phyloP scores from a whole-genome alignment of 2,797 vertebrate species.

The Podarcis lilfordi region DNA sequence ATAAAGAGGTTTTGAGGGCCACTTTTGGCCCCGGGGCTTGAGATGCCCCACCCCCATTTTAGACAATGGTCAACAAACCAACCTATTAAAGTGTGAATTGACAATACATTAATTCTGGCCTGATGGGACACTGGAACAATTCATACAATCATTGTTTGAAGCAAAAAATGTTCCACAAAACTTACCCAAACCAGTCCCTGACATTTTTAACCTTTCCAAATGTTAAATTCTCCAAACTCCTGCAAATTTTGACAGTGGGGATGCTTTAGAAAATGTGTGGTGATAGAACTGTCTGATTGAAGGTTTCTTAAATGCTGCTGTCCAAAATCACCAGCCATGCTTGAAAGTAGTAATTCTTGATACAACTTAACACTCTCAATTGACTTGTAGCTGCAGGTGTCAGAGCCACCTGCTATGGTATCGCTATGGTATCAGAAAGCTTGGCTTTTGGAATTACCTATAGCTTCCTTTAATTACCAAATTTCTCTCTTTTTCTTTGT shows the following conservation, averaged over 20 bases:
- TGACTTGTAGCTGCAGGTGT: slow-evolving; percentile 74
- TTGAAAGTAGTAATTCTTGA: slow-evolving; percentile 74
- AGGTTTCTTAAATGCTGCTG: slow-evolving; percentile 74
- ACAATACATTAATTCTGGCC: not conserved
- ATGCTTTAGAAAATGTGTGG: slow-evolving; percentile 67
- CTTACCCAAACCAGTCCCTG: slow-evolving; percentile 35
- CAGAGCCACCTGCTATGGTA: slow-evolving; percentile 69
- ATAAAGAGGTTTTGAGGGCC: too few species aligned
- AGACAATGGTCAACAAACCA: slow-evolving; percentile 15
- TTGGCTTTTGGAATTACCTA: slow-evolving; percentile 60
- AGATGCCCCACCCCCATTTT: not conserved
- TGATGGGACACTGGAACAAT: slow-evolving; percentile 18
- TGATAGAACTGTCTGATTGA: slow-evolving; percentile 73
- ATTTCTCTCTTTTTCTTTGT: slow-evolving; percentile 38
- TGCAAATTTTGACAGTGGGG: slow-evolving; percentile 60
- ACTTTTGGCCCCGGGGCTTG: too few species aligned
- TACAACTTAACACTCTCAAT: slow-evolving; percentile 65
- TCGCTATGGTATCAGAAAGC: slow-evolving; percentile 64
- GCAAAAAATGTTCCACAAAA: slow-evolving; percentile 1
- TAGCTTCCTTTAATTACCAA: slow-evolving; percentile 51
- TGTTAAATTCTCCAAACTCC: slow-evolving; percentile 58
- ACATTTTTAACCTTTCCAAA: slow-evolving; percentile 49
- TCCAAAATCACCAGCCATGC: slow-evolving; percentile 74
- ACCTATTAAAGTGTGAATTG: not conserved
- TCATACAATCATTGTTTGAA: not conserved